phyloP scores from a whole-genome alignment of 2,113 vertebrate genomes.

The Gracilinanus agilis region DNA sequence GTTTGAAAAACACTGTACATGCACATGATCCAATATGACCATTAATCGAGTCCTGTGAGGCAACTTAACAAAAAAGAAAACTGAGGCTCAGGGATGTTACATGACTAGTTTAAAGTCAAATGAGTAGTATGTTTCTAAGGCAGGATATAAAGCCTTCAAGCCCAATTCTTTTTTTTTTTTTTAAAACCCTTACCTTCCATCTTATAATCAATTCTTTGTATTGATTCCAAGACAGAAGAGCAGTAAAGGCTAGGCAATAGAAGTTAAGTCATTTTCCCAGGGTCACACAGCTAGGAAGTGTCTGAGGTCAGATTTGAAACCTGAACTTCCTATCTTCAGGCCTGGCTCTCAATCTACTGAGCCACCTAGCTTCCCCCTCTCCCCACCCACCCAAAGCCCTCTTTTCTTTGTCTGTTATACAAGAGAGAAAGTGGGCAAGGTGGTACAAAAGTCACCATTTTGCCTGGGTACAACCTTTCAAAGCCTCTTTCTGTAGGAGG shows the following conservation, averaged over 20 bases:
- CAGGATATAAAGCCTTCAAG: not conserved
- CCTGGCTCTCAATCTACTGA: too few relatives aligned
- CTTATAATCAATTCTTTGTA: too few relatives aligned
- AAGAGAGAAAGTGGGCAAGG: too few relatives aligned
- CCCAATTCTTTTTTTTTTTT: too few relatives aligned
- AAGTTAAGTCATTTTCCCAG: too few relatives aligned
- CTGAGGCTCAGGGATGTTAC: not conserved
- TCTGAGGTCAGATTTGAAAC: too few relatives aligned
- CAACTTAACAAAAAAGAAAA: not conserved
- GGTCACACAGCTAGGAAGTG: too few relatives aligned
- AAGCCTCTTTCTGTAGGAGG: not conserved
- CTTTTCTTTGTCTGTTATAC: not conserved
- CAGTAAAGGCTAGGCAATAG: too few relatives aligned
- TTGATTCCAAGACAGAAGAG: too few relatives aligned
- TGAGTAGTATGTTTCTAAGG: not conserved
- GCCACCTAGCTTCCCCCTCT: too few relatives aligned
- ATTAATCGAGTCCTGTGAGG: not conserved
- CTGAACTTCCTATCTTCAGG: too few relatives aligned
- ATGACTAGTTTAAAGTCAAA: not conserved
- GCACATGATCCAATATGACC: not conserved
- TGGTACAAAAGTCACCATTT: not conserved
- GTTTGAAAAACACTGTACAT: not conserved
- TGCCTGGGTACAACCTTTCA: not conserved
- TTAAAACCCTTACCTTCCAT: too few relatives aligned
- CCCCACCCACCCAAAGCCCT: not conserved